phyloP scores from a whole-genome alignment of 2,888 invertebrate genomes.

The Megaustenia siamemsis region DNA sequence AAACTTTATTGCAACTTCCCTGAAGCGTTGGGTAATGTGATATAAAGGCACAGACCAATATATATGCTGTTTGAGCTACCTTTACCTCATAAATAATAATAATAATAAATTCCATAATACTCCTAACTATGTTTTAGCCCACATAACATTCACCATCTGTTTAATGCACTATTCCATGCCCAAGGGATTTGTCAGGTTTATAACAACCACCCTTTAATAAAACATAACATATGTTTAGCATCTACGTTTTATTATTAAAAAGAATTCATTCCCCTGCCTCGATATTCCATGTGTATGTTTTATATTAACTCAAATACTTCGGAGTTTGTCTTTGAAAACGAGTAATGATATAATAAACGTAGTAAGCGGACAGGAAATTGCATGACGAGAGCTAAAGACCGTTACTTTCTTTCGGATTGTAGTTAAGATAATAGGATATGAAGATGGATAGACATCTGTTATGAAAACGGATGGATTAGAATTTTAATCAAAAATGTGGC shows the following conservation, averaged over 20 bases:
- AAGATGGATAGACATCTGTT: constrained; percentile 11
- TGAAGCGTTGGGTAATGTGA: no score
- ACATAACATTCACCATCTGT: background rate
- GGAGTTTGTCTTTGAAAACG: background rate
- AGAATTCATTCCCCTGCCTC: background rate
- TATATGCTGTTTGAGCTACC: no score
- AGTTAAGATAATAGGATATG: background rate
- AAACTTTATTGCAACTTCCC: no score
- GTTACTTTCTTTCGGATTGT: background rate
- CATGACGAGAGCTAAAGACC: constrained; percentile 3
- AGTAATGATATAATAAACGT: constrained; percentile 13
- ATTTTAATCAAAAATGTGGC: background rate
- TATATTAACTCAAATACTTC: background rate
- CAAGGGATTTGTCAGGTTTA: background rate
- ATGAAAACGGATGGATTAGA: constrained; percentile 5
- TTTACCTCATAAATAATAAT: no score
- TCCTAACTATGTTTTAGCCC: no score
- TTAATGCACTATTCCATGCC: background rate
- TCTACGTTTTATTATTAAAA: background rate
- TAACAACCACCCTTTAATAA: background rate
- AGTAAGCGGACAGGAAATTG: constrained; percentile 9
- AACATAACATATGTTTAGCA: background rate
- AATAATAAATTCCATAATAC: no score
- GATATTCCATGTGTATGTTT: background rate
- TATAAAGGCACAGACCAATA: no score